These are phyloP conservation scores for Plutomurus gul DNA, from an alignment of 1,140 invertebrate genomes.

Conservation along the genomic window DNA sequence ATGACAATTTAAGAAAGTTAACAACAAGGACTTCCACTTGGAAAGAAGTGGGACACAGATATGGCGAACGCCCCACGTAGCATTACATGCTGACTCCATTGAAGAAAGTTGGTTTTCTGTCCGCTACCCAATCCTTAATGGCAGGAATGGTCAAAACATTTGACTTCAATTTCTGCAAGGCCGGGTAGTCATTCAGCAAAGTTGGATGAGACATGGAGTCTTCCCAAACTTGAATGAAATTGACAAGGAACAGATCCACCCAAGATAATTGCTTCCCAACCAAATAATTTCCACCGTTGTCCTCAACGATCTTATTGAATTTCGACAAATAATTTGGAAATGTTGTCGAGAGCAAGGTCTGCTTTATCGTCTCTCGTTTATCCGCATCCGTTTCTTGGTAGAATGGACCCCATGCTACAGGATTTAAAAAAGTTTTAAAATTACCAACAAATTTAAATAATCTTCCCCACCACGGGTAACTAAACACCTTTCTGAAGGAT, in stretches of 20 bases:
- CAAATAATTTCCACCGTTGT: conserved; percentile 63
- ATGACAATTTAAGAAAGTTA: too few species aligned
- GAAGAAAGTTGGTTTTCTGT: background rate
- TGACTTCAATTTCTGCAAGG: conserved; percentile 22
- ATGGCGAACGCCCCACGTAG: background rate
- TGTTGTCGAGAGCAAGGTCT: background rate
- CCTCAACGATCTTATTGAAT: conserved; percentile 63
- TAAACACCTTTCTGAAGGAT: too few species aligned
- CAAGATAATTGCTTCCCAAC: conserved; percentile 62
- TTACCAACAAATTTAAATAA: background rate
- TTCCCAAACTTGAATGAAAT: conserved; percentile 32
- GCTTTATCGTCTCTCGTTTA: conserved; percentile 13
- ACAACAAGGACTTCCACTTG: too few species aligned
- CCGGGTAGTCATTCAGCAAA: conserved; percentile 31
- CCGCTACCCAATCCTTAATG: conserved; percentile 40
- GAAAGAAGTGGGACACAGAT: too few species aligned
- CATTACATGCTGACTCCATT: background rate
- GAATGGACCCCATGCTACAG: conserved; percentile 30
- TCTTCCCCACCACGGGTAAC: too few species aligned
- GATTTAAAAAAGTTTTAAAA: background rate
- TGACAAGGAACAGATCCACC: conserved; percentile 44
- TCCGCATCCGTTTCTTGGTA: conserved; percentile 26
- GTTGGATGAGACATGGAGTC: background rate
- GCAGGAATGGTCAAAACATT: conserved; percentile 16
- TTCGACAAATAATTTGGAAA: conserved; percentile 60